Evolutionary conservation across 2,888 invertebrate genomes (phyloP).

Genomic region (Mimumesa dahlbomi): DNA sequence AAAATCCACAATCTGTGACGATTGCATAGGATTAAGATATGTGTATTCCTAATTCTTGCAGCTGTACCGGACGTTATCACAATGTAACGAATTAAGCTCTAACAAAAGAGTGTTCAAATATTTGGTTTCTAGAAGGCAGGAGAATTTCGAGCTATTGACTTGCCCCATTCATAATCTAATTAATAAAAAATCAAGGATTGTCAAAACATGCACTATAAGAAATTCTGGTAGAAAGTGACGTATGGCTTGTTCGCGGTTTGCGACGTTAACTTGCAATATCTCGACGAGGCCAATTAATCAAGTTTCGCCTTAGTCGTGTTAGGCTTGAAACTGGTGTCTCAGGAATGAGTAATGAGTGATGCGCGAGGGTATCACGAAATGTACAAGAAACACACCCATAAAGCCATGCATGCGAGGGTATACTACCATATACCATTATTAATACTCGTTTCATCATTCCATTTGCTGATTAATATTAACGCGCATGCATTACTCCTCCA

Average conservation of each 20-base stretch:
- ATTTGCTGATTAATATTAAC: constrained; percentile 78
- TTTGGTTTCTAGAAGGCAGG: too few relatives aligned
- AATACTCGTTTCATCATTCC: constrained; percentile 72
- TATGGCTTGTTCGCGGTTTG: not conserved
- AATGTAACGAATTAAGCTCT: too few relatives aligned
- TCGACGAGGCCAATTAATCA: constrained; percentile 33
- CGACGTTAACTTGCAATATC: constrained; percentile 30
- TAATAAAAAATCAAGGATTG: too few relatives aligned
- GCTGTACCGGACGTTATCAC: too few relatives aligned
- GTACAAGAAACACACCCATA: constrained; percentile 39
- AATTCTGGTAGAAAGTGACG: constrained; percentile 28
- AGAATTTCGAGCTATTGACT: too few relatives aligned
- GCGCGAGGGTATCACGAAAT: constrained; percentile 47
- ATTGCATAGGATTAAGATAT: too few relatives aligned
- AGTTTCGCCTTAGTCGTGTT: constrained; percentile 15
- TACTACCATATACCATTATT: constrained; percentile 67
- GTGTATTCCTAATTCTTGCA: too few relatives aligned
- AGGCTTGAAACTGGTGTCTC: constrained; percentile 14
- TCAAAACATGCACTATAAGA: constrained; percentile 27
- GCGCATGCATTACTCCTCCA: constrained; percentile 73
- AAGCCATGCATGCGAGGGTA: constrained; percentile 67
- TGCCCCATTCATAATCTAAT: too few relatives aligned
- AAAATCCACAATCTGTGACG: too few relatives aligned
- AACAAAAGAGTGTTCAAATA: too few relatives aligned
- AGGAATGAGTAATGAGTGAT: constrained; percentile 44